Conservation (phyloP, 2,797 vertebrate genomes). For the Acanthurus lineatus region DNA sequence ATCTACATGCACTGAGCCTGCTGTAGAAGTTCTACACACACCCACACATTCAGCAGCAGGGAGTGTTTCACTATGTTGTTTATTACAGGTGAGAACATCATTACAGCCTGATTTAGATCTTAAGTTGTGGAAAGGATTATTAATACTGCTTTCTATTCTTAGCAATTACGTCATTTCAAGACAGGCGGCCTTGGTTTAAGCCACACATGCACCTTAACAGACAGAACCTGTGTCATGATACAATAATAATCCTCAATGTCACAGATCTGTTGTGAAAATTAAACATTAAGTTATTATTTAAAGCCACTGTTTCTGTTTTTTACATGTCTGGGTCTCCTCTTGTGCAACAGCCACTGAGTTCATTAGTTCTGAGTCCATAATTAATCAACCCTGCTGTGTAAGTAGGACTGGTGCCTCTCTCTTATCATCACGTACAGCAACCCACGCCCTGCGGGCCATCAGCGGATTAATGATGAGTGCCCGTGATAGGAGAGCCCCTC, state of each 20-base stretch:
- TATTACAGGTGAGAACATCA: slow-evolving; percentile 61
- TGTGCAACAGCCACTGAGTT: slow-evolving; percentile 36
- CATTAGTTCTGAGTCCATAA: slow-evolving; percentile 58
- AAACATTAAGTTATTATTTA: background rate
- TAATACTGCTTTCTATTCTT: background rate
- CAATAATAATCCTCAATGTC: background rate
- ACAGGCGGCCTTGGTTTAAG: background rate
- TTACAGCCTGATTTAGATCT: slow-evolving; percentile 12
- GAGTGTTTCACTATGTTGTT: slow-evolving; percentile 15
- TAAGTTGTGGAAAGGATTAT: background rate
- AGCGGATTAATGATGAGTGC: slow-evolving; percentile 70
- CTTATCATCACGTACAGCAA: slow-evolving; percentile 66
- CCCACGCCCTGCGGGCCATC: slow-evolving; percentile 76
- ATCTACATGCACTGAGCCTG: slow-evolving; percentile 74
- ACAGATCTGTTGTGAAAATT: background rate
- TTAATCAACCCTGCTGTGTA: slow-evolving; percentile 63
- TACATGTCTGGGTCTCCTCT: slow-evolving; percentile 27
- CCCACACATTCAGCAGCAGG: slow-evolving; percentile 64
- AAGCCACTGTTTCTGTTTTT: slow-evolving; percentile 16
- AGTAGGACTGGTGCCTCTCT: slow-evolving; percentile 61
- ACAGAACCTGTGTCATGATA: no score
- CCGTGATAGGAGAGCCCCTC: slow-evolving; percentile 58
- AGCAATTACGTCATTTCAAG: background rate
- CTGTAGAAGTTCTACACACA: slow-evolving; percentile 68
- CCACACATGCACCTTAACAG: background rate